Percentiles rank a stretch among this genome's conserved stretches.
Conservation (phyloP, 2,797 vertebrate genomes). For the Sorex maritimensis region DNA sequence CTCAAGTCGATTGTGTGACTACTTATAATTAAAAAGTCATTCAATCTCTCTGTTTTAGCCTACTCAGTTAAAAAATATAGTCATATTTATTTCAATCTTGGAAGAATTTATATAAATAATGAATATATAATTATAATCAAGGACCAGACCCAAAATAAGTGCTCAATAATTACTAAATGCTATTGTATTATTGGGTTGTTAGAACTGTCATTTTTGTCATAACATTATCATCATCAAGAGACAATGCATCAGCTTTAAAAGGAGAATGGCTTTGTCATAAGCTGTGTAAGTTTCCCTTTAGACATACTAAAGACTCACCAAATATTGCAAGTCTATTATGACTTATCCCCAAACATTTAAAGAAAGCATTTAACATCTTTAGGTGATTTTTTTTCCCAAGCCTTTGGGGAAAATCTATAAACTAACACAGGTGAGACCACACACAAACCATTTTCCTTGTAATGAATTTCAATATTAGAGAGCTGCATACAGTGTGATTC, state of each 20-base stretch:
- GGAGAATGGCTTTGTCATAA: slow-evolving; percentile 23
- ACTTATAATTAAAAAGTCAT: background rate
- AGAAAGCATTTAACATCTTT: slow-evolving; percentile 16
- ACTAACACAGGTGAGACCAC: background rate
- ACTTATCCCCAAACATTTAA: background rate
- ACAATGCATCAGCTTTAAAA: background rate
- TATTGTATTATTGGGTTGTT: background rate
- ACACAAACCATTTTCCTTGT: background rate
- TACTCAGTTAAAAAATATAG: slow-evolving; percentile 34
- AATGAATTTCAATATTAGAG: slow-evolving; percentile 10
- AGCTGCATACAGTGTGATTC: background rate
- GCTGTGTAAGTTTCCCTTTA: background rate
- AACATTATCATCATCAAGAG: background rate
- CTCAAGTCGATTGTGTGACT: slow-evolving; percentile 17
- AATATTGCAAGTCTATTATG: background rate
- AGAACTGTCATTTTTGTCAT: background rate
- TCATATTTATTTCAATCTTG: background rate
- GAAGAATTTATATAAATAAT: background rate
- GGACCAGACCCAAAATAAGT: background rate
- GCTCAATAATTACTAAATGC: background rate
- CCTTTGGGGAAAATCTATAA: background rate
- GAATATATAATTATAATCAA: background rate
- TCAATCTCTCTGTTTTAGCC: background rate
- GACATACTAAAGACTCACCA: background rate
- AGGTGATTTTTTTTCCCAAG: background rate